Conservation (phyloP, 2,113 vertebrate species). For the Dasyprocta punctata region DNA sequence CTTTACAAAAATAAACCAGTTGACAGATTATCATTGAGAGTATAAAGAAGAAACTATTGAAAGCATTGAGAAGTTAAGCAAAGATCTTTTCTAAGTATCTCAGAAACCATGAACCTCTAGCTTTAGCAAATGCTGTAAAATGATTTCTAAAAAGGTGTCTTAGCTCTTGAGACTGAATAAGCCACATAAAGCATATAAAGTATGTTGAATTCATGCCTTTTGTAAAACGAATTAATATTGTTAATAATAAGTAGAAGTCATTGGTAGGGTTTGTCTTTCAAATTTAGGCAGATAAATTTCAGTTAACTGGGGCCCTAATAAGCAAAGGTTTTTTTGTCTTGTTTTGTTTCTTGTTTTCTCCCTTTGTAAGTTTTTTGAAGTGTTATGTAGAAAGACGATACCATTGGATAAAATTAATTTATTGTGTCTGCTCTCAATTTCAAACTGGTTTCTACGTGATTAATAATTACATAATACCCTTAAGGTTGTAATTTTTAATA, state of each 20-base stretch:
- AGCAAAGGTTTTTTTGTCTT: not conserved
- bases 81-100: constrained; percentile 38
- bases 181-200: not conserved
- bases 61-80: constrained; percentile 53
- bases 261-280: not conserved
- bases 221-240: not conserved
- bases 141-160: constrained; percentile 45
- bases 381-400: constrained; percentile 31
- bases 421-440: constrained; percentile 51
- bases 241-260: not conserved
- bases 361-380: not conserved
- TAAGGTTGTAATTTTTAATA: constrained; percentile 63
- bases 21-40: not conserved
- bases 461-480: constrained; percentile 47
- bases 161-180: constrained; percentile 35
- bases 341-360: not conserved
- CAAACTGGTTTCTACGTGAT: constrained; percentile 38
- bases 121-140: constrained; percentile 34
- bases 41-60: not conserved
- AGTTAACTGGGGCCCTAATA: not conserved
- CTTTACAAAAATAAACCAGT: not conserved
- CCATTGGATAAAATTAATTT: constrained; percentile 26
- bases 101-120: not conserved
- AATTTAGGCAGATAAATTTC: not conserved
- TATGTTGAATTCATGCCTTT: not conserved